A percentile compares a stretch with the other conserved stretches of the same genome.
These are phyloP conservation scores for Dicroscelio sp. DNA, from an alignment of 2,888 invertebrate genomes.

Conservation along the genomic window DNA sequence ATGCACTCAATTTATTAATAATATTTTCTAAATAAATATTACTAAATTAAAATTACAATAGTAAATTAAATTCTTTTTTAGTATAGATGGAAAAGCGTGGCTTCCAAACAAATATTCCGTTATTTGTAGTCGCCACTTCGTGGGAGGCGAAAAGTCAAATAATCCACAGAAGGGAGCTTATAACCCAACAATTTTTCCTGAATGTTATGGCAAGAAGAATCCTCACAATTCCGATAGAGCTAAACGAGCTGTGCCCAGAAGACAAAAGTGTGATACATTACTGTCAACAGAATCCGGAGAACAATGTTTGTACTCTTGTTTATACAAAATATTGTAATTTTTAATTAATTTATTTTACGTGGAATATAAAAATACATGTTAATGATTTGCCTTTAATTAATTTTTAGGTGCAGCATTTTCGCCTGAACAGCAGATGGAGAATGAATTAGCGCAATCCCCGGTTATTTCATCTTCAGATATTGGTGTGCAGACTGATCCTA, in stretches of 20 bases:
- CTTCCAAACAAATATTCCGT: neutral
- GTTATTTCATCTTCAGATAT: neutral
- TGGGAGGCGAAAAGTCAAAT: conserved; percentile 20
- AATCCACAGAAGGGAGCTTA: conserved; percentile 13
- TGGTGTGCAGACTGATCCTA: neutral
- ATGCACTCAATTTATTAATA: no score
- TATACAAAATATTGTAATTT: no score
- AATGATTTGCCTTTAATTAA: no score
- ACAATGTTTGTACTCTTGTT: neutral
- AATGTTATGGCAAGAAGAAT: conserved; percentile 80
- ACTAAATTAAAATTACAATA: neutral
- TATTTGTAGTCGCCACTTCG: conserved; percentile 37
- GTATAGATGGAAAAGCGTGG: conserved; percentile 13
- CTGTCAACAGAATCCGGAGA: neutral
- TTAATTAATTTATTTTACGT: no score
- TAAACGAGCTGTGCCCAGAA: neutral
- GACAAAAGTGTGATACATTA: neutral
- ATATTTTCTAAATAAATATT: neutral
- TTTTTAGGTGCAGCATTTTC: no score
- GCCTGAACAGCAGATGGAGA: neutral
- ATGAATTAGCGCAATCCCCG: neutral
- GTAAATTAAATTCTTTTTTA: neutral
- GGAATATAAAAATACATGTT: no score
- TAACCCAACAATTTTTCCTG: conserved; percentile 65
- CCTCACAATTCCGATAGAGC: neutral